Evolutionary conservation across 2,797 vertebrate species (phyloP).

Genomic region (Ispidina picta): DNA sequence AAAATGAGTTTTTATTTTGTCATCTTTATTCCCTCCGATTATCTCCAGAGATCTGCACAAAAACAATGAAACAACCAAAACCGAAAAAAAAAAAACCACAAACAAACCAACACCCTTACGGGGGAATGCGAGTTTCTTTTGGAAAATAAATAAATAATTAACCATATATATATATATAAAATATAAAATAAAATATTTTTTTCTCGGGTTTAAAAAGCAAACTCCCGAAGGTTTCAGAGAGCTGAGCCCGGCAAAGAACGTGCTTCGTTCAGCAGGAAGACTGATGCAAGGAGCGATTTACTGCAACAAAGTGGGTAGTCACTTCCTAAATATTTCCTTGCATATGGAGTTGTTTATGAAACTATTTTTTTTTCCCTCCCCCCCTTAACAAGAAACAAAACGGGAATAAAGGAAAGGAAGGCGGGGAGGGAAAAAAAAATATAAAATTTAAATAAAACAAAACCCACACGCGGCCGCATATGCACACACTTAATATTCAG

Average conservation of each 20-base stretch:
- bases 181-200: neutral
- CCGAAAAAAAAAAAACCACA: too few species aligned
- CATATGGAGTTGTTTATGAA: conserved; percentile 59
- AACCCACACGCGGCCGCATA: neutral
- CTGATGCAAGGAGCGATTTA: neutral
- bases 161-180: neutral
- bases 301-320: neutral
- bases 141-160: neutral
- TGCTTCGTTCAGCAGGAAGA: neutral
- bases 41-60: neutral
- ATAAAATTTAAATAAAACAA: too few species aligned
- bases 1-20: neutral
- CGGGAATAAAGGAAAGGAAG: neutral
- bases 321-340: conserved; percentile 65
- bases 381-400: conserved; percentile 10
- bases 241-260: neutral
- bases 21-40: neutral
- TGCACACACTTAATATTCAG: conserved; percentile 59
- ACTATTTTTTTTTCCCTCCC: neutral
- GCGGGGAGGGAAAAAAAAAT: too few species aligned
- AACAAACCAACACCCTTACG: neutral
- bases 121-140: neutral
- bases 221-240: neutral
- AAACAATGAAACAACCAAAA: neutral
- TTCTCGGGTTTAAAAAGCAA: neutral